phyloP scores from a whole-genome alignment of 2,113 vertebrate species.

The Myotis lucifugus region DNA sequence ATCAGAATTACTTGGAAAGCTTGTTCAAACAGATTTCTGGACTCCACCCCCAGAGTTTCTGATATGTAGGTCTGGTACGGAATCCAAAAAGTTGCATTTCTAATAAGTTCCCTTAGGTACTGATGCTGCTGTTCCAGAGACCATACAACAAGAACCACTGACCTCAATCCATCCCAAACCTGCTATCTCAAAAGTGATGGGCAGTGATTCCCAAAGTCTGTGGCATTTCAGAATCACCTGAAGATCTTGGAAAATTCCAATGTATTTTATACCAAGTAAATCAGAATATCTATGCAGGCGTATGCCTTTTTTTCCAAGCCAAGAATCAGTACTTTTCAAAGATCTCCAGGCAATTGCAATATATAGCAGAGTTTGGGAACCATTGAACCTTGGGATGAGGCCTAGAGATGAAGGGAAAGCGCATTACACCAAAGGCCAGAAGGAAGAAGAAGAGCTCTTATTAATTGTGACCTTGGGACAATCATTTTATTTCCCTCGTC shows the following conservation, averaged over 20 bases:
- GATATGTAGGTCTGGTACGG: neutral
- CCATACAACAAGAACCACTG: neutral
- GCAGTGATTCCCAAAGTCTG: neutral
- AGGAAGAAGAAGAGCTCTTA: neutral
- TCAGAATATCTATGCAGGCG: neutral
- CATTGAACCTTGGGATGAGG: neutral
- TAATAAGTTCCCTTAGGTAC: neutral
- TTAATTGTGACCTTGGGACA: neutral
- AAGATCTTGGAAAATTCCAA: neutral
- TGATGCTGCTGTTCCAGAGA: neutral
- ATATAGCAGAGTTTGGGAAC: neutral
- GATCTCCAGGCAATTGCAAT: neutral
- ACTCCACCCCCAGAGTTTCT: neutral
- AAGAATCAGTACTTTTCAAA: neutral
- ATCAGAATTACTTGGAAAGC: slow-evolving; percentile 26
- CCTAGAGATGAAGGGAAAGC: neutral
- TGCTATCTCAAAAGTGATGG: neutral
- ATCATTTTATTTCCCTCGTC: neutral
- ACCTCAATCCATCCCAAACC: neutral
- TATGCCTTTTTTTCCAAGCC: neutral
- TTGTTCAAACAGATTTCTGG: slow-evolving; percentile 33
- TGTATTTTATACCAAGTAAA: neutral
- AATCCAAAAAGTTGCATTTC: slow-evolving; percentile 4
- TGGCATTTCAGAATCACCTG: neutral
- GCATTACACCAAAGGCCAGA: neutral